Conservation (phyloP, 2,888 invertebrate species). For the Mimumesa dahlbomi region DNA sequence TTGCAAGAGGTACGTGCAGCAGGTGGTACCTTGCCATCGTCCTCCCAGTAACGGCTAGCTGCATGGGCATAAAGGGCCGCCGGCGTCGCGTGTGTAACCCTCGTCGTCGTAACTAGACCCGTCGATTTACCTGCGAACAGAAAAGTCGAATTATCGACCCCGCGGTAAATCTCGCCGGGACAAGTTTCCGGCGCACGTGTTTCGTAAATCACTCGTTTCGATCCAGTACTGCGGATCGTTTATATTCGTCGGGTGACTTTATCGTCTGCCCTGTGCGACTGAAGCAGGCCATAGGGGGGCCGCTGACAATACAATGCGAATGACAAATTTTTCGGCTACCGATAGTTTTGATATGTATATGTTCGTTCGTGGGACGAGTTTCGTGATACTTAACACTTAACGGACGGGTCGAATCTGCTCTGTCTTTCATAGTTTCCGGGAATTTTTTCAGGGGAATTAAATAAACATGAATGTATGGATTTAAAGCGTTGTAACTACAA, state of each 20-base stretch:
- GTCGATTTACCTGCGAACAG: conserved; percentile 85
- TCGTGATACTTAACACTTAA: no score
- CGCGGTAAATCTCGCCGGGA: background rate
- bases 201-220: conserved; percentile 46
- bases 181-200: conserved; percentile 23
- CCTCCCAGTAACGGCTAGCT: conserved; percentile 90
- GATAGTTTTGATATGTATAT: no score
- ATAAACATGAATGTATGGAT: no score
- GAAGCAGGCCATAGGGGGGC: no score
- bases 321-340: no score
- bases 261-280: conserved; percentile 14
- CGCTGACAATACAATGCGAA: no score
- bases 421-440: no score
- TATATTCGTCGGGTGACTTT: conserved; percentile 32
- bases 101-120: conserved; percentile 90
- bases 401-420: no score
- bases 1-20: conserved; percentile 87
- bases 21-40: conserved; percentile 88
- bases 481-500: no score
- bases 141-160: conserved; percentile 25
- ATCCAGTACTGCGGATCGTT: conserved; percentile 36
- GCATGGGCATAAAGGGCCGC: conserved; percentile 89
- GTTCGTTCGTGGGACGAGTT: no score
- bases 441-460: no score
- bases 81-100: conserved; percentile 90